phyloP scores from a whole-genome alignment of 2,797 vertebrate species.

The Myotis vivesi region DNA sequence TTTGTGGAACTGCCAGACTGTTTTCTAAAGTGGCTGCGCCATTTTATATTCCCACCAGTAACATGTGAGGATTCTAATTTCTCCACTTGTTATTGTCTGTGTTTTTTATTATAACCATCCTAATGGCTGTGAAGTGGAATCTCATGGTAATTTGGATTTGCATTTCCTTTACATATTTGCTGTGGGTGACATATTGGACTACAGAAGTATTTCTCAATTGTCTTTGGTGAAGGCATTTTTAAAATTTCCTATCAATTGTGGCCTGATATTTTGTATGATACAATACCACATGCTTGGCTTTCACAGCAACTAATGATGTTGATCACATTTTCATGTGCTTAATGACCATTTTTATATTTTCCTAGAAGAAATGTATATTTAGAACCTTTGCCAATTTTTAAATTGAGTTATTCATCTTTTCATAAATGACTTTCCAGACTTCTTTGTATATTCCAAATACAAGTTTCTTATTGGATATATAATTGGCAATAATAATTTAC shows the following conservation, averaged over 20 bases:
- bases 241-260: too few species aligned
- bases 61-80: not conserved
- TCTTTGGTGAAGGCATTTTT: too few species aligned
- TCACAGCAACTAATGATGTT: slow-evolving; percentile 55
- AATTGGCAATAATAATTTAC: slow-evolving; percentile 38
- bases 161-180: slow-evolving; percentile 51
- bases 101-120: slow-evolving; percentile 38
- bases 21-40: not conserved
- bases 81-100: slow-evolving; percentile 4
- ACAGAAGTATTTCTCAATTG: too few species aligned
- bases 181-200: too few species aligned
- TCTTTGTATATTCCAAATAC: slow-evolving; percentile 54
- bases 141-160: slow-evolving; percentile 51
- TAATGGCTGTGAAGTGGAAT: not conserved
- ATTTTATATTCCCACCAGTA: slow-evolving; percentile 24
- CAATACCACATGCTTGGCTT: too few species aligned
- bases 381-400: slow-evolving; percentile 37
- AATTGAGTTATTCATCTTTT: slow-evolving; percentile 58
- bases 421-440: slow-evolving; percentile 16
- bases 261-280: too few species aligned
- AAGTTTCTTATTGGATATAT: slow-evolving; percentile 30
- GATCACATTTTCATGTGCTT: slow-evolving; percentile 44
- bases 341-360: slow-evolving; percentile 47
- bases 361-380: slow-evolving; percentile 54
- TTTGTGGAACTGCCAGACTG: not conserved